Conservation (phyloP, 2,797 vertebrate genomes). For the Sebastes ruberrimus region DNA sequence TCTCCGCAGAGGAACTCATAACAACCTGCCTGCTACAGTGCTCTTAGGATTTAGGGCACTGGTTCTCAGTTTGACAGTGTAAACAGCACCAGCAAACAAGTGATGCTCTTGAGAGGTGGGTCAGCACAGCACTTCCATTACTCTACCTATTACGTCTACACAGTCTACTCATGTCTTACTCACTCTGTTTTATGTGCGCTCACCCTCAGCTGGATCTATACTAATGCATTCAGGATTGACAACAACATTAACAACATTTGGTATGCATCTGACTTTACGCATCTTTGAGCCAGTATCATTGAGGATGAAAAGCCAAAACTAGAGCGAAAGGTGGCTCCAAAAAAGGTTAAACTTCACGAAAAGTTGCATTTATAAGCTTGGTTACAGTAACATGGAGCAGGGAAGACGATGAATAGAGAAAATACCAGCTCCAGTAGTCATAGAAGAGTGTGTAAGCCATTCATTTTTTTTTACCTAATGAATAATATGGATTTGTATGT, state of each 20-base stretch:
- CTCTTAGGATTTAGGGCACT: not conserved
- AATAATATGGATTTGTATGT: not conserved
- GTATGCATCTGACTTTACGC: not conserved
- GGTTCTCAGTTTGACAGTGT: not conserved
- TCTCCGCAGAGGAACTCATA: constrained; percentile 31
- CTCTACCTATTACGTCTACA: not conserved
- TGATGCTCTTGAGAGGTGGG: constrained; percentile 20
- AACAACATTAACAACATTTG: constrained; percentile 10
- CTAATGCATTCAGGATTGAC: constrained; percentile 24
- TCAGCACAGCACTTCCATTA: constrained; percentile 13
- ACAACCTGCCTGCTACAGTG: constrained; percentile 1
- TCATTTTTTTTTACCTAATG: not conserved
- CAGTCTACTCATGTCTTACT: not conserved
- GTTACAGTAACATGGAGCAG: not conserved
- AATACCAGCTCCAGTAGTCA: not conserved
- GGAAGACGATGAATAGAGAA: not conserved
- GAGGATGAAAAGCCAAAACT: not conserved
- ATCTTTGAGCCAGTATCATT: not conserved
- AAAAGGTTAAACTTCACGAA: not conserved
- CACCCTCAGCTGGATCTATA: constrained; percentile 21
- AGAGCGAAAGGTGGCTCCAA: not conserved
- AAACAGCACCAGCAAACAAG: constrained; percentile 8
- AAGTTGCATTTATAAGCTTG: not conserved
- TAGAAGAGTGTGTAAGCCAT: not conserved
- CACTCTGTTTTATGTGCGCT: not conserved